A percentile compares a stretch with the other conserved stretches of the same genome.
phyloP scores from a whole-genome alignment of 2,113 vertebrate species.

The Acrocephalus kingi region DNA sequence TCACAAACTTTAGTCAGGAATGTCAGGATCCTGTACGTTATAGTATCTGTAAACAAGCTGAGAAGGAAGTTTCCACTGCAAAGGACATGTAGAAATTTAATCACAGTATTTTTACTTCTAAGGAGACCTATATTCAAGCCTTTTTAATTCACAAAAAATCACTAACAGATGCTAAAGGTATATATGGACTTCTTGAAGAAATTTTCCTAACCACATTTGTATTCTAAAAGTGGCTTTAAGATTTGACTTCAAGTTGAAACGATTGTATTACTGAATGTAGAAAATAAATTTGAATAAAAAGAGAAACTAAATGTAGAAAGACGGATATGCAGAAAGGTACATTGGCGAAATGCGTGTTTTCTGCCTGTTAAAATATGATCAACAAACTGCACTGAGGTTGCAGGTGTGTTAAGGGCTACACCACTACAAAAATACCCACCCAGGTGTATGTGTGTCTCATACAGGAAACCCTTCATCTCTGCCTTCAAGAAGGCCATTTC shows the following conservation, averaged over 20 bases:
- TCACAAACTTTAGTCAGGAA: background rate
- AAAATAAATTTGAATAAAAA: background rate
- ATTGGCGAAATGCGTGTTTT: background rate
- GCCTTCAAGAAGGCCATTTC: background rate
- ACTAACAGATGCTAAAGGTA: background rate
- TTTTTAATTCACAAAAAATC: background rate
- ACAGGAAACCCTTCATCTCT: background rate
- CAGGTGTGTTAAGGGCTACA: background rate
- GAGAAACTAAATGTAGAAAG: background rate
- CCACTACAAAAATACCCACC: background rate
- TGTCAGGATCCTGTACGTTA: background rate
- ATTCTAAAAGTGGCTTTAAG: background rate
- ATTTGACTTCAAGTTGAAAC: background rate
- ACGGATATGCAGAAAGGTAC: background rate
- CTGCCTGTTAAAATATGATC: background rate
- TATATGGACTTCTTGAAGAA: background rate
- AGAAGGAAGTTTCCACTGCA: background rate
- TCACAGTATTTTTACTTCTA: background rate
- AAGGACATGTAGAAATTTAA: background rate
- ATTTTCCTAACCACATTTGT: background rate
- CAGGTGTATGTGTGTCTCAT: accelerated
- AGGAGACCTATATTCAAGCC: background rate
- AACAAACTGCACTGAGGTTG: background rate
- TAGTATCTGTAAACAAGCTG: background rate
- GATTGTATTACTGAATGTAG: background rate